A percentile compares a stretch with the other conserved stretches of the same genome.
Conservation (phyloP, 2,113 vertebrate genomes). For the Thomomys bottae region DNA sequence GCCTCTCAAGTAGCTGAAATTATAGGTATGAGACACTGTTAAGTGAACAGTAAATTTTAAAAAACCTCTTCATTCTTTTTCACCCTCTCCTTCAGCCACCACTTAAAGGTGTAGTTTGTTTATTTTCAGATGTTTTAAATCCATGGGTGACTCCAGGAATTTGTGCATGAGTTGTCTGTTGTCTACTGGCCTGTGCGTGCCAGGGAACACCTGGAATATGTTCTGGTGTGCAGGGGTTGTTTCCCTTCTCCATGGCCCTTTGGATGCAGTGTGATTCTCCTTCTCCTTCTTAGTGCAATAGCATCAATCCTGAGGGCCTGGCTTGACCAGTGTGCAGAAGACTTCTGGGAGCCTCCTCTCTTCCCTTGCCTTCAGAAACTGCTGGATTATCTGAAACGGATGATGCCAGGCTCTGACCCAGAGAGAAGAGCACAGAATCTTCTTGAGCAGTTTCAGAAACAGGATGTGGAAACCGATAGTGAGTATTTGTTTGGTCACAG, state of each 20-base stretch:
- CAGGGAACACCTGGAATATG: accelerated
- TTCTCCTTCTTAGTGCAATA: constrained; percentile 86
- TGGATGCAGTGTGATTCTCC: background rate
- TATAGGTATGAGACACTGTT: too few relatives aligned
- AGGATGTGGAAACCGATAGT: constrained; percentile 89
- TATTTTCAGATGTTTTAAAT: constrained; percentile 4
- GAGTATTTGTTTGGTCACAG: constrained; percentile 57
- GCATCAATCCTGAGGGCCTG: constrained; percentile 94
- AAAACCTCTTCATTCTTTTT: background rate
- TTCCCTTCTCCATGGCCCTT: background rate
- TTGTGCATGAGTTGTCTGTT: background rate
- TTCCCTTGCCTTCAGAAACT: constrained; percentile 90
- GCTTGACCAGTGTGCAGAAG: constrained; percentile 95
- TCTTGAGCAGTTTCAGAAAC: constrained; percentile 91
- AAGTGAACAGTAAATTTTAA: background rate
- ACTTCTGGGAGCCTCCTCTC: constrained; percentile 93
- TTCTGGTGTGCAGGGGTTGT: background rate
- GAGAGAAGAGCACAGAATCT: constrained; percentile 90
- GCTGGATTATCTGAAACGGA: constrained; percentile 89
- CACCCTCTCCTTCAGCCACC: background rate
- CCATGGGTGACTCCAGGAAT: background rate
- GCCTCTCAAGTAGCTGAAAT: too few relatives aligned
- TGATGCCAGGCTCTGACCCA: constrained; percentile 91
- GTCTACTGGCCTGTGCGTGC: background rate
- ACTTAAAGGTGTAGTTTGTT: background rate